A percentile compares a stretch with the other conserved stretches of the same genome.
phyloP scores from a whole-genome alignment of 2,113 vertebrate species.

The Eurystomus gularis region DNA sequence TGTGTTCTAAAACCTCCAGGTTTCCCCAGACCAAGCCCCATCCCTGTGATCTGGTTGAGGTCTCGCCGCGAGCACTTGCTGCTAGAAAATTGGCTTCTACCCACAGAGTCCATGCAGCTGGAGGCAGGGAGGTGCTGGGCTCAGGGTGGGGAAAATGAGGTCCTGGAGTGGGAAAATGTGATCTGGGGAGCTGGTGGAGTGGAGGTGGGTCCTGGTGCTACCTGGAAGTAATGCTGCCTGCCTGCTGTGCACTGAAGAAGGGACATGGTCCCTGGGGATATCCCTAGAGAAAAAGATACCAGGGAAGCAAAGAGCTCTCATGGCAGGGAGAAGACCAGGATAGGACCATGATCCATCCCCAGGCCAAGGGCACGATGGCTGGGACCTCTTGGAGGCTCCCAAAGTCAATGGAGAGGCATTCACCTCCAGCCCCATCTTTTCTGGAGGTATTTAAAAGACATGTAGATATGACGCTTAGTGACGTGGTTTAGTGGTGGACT shows the following conservation, averaged over 20 bases:
- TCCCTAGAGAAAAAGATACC: not conserved
- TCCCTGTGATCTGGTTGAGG: not conserved
- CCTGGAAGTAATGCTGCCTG: not conserved
- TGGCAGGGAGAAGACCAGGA: not conserved
- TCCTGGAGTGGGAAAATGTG: not conserved
- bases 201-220: not conserved
- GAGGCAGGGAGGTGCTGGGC: not conserved
- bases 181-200: not conserved
- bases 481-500: not conserved
- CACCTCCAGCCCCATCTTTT: not conserved
- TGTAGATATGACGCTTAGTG: not conserved
- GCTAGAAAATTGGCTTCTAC: not conserved
- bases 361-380: not conserved
- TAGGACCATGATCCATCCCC: not conserved
- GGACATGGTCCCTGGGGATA: not conserved
- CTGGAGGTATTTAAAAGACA: not conserved
- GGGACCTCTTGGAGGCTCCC: not conserved
- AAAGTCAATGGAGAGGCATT: rapidly evolving
- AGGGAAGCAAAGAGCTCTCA: not conserved
- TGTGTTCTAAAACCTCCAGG: not conserved
- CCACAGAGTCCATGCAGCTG: not conserved
- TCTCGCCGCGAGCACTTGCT: rapidly evolving
- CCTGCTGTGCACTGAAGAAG: not conserved
- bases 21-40: not conserved
- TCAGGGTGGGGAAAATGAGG: not conserved